These are phyloP conservation scores for Sphinx pinastri DNA, from an alignment of 2,888 invertebrate species.

Conservation along the genomic window DNA sequence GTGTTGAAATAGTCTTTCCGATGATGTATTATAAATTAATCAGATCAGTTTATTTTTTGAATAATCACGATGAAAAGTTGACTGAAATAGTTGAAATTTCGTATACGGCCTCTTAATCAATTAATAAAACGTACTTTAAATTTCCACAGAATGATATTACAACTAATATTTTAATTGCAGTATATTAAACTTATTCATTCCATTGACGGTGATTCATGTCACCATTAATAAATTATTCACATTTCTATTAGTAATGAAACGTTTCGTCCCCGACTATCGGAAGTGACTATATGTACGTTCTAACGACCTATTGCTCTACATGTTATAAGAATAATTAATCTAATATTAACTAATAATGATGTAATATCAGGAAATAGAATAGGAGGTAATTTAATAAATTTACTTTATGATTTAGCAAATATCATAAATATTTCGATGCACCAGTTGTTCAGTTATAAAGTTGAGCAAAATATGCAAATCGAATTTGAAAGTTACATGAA, in stretches of 20 bases:
- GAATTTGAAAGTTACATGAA: too few relatives aligned
- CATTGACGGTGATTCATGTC: not conserved
- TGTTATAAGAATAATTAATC: not conserved
- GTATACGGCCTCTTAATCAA: too few relatives aligned
- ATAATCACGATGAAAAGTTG: too few relatives aligned
- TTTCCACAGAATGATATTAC: too few relatives aligned
- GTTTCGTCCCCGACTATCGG: not conserved
- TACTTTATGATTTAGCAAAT: not conserved
- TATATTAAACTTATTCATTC: too few relatives aligned
- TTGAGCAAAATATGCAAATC: not conserved
- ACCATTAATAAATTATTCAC: not conserved
- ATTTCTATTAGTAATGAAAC: not conserved
- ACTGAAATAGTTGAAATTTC: too few relatives aligned
- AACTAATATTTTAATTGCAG: too few relatives aligned
- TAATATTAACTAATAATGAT: too few relatives aligned
- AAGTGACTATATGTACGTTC: not conserved
- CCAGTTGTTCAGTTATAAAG: not conserved
- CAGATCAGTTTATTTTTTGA: too few relatives aligned
- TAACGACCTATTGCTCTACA: not conserved
- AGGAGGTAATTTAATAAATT: not conserved
- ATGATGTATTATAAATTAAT: too few relatives aligned
- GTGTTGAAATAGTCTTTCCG: too few relatives aligned
- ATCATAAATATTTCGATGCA: not conserved
- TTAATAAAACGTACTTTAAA: too few relatives aligned
- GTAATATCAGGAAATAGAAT: not conserved